Conservation (phyloP, 2,888 invertebrate genomes). For the Pseudococcus jackbeardsleyi region DNA sequence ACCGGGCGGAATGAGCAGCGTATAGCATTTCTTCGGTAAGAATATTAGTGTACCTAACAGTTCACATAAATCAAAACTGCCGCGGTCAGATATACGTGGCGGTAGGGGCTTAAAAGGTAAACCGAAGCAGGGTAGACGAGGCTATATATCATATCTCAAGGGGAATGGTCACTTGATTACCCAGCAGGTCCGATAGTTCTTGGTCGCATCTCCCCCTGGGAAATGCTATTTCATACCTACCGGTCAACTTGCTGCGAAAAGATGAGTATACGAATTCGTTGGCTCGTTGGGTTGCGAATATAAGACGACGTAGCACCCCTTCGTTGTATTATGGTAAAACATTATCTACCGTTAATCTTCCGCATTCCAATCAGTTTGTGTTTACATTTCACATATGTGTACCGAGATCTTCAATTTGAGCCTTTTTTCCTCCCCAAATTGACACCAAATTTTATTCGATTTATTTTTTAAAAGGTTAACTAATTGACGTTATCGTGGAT, state of each 20-base stretch:
- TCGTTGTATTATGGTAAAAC: not conserved
- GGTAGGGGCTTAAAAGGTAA: slow-evolving; percentile 61
- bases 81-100: slow-evolving; percentile 59
- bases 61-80: slow-evolving; percentile 65
- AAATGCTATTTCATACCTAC: slow-evolving; percentile 40
- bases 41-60: slow-evolving; percentile 65
- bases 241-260: slow-evolving; percentile 33
- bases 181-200: slow-evolving; percentile 62
- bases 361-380: slow-evolving; percentile 46
- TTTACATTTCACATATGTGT: slow-evolving; percentile 31
- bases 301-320: not conserved
- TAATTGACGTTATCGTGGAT: slow-evolving; percentile 22
- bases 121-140: slow-evolving; percentile 61
- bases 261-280: slow-evolving; percentile 41
- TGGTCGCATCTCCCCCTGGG: slow-evolving; percentile 49
- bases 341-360: slow-evolving; percentile 48
- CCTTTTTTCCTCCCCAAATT: not conserved
- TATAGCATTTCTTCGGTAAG: slow-evolving; percentile 54
- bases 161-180: slow-evolving; percentile 65
- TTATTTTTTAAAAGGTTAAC: not conserved
- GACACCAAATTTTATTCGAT: not conserved
- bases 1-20: slow-evolving; percentile 59
- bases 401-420: not conserved
- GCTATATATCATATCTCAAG: slow-evolving; percentile 65
- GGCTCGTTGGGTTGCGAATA: not conserved